phyloP scores from a whole-genome alignment of 2,888 invertebrate genomes.

The Tetragnatha montana region DNA sequence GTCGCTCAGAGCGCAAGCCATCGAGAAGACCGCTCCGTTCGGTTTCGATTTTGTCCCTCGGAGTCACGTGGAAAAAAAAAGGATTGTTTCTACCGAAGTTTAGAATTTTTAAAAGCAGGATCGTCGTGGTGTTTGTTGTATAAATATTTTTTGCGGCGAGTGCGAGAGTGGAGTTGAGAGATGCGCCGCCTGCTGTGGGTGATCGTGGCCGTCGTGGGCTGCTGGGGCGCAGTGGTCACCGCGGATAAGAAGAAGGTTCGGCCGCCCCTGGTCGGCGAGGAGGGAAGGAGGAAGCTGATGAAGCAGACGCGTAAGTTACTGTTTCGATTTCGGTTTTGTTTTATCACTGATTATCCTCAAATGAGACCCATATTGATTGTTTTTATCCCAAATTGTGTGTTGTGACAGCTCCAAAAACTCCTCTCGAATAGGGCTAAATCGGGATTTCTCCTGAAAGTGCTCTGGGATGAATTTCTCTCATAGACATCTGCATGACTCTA shows the following conservation, averaged over 20 bases:
- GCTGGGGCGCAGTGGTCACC: conserved; percentile 1
- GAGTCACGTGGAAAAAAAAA: conserved; percentile 6
- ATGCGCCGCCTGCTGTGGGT: background rate
- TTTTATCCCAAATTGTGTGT: too few species aligned
- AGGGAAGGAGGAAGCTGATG: conserved; percentile 43
- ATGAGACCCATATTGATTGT: too few species aligned
- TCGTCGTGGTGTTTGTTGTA: background rate
- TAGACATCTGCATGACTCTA: too few species aligned
- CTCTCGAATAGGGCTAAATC: too few species aligned
- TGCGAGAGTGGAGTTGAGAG: background rate
- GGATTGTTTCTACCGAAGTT: background rate
- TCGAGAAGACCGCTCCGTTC: conserved; percentile 9
- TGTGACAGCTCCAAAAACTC: too few species aligned
- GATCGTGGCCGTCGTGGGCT: background rate
- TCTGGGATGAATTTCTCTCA: too few species aligned
- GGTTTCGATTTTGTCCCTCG: conserved; percentile 52
- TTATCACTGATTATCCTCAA: background rate
- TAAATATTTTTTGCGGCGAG: background rate
- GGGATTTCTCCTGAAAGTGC: too few species aligned
- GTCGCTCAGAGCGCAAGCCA: conserved; percentile 39
- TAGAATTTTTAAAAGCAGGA: background rate
- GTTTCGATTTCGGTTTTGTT: conserved; percentile 1
- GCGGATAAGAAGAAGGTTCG: conserved; percentile 49
- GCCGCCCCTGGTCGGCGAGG: conserved; percentile 64
- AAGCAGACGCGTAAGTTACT: conserved; percentile 65